Evolutionary conservation across 2,797 vertebrate species (phyloP), one percentile per base, ranked within the genome.

Genomic region (Microcaecilia unicolor): DNA sequence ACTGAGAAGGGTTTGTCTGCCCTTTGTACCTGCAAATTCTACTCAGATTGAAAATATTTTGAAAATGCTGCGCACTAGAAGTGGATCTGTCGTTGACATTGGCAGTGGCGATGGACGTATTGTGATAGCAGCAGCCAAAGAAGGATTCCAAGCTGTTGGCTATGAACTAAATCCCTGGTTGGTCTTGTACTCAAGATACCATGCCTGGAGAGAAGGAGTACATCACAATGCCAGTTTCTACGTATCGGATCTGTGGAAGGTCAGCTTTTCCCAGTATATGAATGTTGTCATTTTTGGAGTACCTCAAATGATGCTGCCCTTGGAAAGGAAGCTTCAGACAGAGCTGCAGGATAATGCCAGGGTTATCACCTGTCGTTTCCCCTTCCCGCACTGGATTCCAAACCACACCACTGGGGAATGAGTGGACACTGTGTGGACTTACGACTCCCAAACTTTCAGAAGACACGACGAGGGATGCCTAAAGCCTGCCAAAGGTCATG

Each of bases 161-260:
- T 91, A 93, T 47, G 95, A 99, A 41, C 59, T 99, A 56, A 99
- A 99, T 58, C 95, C 93, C 1, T 99, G 95, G 95, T 67, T 98
- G 28, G 94, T 96, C 20, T 96, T 86, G 88, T 97, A 87, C 48
- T 95, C 95, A 24, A 81, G 92, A 28, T 95, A 89, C 44, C 59
- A 58, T 10, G 92, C 95, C 5, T 89, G 92, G 89, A 89, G 62
- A 58, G 88, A 88, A 26, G 93, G 93, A 3, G 88, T 98, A 6
- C 82, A 85, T 42, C 70, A 45, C 20, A 80, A 68, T 9, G 69
- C 92, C 37, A 80, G 45, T 22, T 99, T 99, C 62, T 76, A 93
- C 43, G 81, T 92, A 50, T 91, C 87, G 8, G 91, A 99, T 41
- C 64, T 99, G 26, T 99, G 95, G 95, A 97, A 97, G 89, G 95